Evolutionary conservation across 2,797 vertebrate genomes (phyloP).

Genomic region (Anniella stebbinsi): DNA sequence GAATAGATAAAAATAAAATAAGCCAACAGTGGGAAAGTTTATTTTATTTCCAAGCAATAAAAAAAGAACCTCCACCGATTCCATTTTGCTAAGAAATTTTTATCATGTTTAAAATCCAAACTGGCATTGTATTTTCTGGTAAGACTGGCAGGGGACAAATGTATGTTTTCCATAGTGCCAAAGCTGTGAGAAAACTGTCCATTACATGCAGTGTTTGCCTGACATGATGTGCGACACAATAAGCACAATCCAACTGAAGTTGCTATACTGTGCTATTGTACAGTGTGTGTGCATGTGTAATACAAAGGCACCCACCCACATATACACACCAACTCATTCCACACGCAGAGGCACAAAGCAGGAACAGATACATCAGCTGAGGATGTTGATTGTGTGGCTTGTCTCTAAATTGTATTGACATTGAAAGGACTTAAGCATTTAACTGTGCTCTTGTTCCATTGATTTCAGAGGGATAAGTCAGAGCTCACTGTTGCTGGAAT

Average conservation of each 20-base stretch:
- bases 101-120: constrained; percentile 12
- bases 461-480: constrained; percentile 5
- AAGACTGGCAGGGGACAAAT: background rate
- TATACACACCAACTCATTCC: too few species aligned
- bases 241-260: background rate
- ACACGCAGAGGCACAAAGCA: background rate
- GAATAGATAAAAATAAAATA: constrained; percentile 14
- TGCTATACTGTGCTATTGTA: background rate
- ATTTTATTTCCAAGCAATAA: background rate
- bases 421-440: background rate
- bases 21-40: background rate
- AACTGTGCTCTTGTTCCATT: background rate
- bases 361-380: background rate
- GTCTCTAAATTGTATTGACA: background rate
- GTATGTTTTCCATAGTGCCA: background rate
- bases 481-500: background rate
- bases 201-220: background rate
- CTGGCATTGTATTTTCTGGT: background rate
- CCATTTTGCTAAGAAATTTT: background rate
- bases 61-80: background rate
- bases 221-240: background rate
- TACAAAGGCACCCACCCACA: background rate
- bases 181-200: background rate
- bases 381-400: background rate
- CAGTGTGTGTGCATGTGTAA: too few species aligned